Percentiles rank a stretch among this genome's conserved stretches.
phyloP scores from a whole-genome alignment of 2,888 invertebrate species.

The Luperina nickerlii region DNA sequence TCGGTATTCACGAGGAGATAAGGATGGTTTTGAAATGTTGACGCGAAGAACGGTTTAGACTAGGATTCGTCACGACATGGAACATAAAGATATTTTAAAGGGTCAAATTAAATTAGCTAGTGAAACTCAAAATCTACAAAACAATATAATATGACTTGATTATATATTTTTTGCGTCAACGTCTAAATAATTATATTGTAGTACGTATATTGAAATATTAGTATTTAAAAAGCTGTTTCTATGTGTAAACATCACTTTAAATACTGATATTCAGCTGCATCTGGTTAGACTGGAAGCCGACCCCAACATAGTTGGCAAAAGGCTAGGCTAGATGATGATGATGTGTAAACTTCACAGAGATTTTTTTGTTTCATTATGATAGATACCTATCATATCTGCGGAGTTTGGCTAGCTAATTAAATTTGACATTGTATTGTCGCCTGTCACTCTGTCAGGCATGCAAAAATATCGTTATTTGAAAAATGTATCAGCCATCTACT shows the following conservation, averaged over 20 bases:
- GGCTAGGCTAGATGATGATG: no score
- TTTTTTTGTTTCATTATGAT: neutral
- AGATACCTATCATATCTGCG: neutral
- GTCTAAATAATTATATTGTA: neutral
- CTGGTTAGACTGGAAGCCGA: no score
- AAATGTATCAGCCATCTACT: neutral
- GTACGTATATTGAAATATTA: no score
- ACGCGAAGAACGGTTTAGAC: neutral
- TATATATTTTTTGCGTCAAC: neutral
- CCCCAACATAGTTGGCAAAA: no score
- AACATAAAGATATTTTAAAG: neutral
- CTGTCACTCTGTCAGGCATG: neutral
- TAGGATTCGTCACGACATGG: neutral
- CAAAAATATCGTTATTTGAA: neutral
- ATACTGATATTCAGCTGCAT: no score
- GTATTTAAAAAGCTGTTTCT: no score
- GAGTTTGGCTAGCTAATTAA: neutral
- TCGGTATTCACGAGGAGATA: slow-evolving; percentile 13
- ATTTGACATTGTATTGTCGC: neutral
- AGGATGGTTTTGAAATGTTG: neutral
- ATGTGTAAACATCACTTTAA: no score
- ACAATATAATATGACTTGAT: neutral
- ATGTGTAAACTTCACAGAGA: neutral
- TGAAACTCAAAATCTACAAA: neutral
- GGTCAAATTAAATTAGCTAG: neutral